These are phyloP conservation scores for Jordanella pulchra DNA, from an alignment of 2,797 vertebrate species.

Conservation along the genomic window DNA sequence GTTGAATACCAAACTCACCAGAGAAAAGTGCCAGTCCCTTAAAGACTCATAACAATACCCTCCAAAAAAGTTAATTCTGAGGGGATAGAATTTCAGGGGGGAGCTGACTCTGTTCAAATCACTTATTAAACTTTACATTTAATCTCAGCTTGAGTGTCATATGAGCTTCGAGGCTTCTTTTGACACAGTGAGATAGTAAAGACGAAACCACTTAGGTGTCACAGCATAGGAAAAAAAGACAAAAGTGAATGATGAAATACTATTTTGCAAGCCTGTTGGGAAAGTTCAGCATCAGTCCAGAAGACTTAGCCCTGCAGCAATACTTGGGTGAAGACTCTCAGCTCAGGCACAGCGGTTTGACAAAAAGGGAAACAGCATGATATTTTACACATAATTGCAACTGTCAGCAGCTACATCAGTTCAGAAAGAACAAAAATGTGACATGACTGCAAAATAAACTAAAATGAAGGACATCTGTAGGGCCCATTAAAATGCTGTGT, in stretches of 20 bases:
- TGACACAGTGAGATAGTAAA: slow-evolving; percentile 59
- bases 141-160: slow-evolving; percentile 72
- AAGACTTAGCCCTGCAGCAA: slow-evolving; percentile 86
- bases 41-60: slow-evolving; percentile 75
- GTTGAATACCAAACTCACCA: slow-evolving; percentile 60
- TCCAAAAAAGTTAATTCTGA: slow-evolving; percentile 68
- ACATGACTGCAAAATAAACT: slow-evolving; percentile 89
- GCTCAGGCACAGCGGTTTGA: slow-evolving; percentile 82
- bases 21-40: slow-evolving; percentile 60
- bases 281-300: slow-evolving; percentile 68
- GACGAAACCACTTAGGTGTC: slow-evolving; percentile 40
- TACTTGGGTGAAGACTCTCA: slow-evolving; percentile 83
- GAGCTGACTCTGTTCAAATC: slow-evolving; percentile 65
- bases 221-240: slow-evolving; percentile 23
- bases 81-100: slow-evolving; percentile 63
- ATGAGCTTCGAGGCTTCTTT: slow-evolving; percentile 68
- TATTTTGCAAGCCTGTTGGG: slow-evolving; percentile 39
- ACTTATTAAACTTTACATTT: slow-evolving; percentile 77
- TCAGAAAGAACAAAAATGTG: slow-evolving; percentile 90
- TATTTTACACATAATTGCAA: slow-evolving; percentile 94
- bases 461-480: slow-evolving; percentile 87
- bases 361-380: slow-evolving; percentile 85
- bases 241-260: slow-evolving; percentile 34
- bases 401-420: slow-evolving; percentile 88
- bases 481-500: slow-evolving; percentile 74